A percentile compares a stretch with the other conserved stretches of the same genome.
phyloP scores from a whole-genome alignment of 2,797 vertebrate genomes.

The Hoplostethus atlanticus region DNA sequence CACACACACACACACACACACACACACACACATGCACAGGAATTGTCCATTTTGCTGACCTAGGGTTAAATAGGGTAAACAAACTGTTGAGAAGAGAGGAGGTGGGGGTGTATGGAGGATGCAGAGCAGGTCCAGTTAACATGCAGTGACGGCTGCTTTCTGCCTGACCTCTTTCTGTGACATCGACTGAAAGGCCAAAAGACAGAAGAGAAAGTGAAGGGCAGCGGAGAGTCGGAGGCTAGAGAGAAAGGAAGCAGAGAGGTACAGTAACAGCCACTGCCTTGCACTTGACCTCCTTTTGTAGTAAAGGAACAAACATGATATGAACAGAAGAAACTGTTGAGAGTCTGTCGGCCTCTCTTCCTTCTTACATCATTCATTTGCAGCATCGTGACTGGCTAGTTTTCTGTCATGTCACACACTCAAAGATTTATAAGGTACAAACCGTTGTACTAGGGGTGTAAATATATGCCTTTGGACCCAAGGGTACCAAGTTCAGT shows the following conservation, averaged over 20 bases:
- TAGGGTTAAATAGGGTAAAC: conserved; percentile 53
- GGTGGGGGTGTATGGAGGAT: conserved; percentile 11
- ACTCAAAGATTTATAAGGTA: conserved; percentile 68
- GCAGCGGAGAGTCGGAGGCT: background rate
- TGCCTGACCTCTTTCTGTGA: conserved; percentile 48
- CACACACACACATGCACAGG: conserved; percentile 29
- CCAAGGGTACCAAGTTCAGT: background rate
- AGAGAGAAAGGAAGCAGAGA: background rate
- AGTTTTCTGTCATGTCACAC: conserved; percentile 55
- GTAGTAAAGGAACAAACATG: conserved; percentile 45
- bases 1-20: background rate
- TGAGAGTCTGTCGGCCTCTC: conserved; percentile 54
- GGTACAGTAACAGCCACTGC: conserved; percentile 22
- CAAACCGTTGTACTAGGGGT: conserved; percentile 37
- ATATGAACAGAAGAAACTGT: conserved; percentile 47
- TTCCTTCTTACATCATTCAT: conserved; percentile 73
- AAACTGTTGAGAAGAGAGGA: conserved; percentile 35
- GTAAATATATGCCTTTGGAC: background rate
- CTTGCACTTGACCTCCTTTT: conserved; percentile 57
- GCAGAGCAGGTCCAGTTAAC: conserved; percentile 18
- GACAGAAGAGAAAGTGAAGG: conserved; percentile 9
- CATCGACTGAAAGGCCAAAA: conserved; percentile 21
- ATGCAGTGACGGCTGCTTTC: conserved; percentile 30
- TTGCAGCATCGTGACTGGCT: conserved; percentile 55
- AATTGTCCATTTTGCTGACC: conserved; percentile 63